Percentiles rank a stretch among this genome's conserved stretches.
phyloP scores from a whole-genome alignment of 64 coral and sea anemone species.

The Pocillopora verrucosa region DNA sequence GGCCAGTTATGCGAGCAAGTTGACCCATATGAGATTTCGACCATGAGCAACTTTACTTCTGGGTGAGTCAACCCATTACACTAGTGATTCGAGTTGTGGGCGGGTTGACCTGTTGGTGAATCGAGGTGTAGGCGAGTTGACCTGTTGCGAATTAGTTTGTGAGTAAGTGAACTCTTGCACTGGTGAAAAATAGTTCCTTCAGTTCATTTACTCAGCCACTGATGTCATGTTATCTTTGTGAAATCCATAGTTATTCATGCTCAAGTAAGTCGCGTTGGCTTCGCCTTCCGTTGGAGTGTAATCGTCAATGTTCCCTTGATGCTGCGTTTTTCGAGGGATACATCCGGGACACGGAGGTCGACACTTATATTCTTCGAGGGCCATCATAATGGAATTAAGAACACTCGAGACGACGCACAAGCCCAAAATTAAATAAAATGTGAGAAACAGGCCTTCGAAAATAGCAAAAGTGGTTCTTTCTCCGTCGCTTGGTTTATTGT shows the following conservation, averaged over 20 bases:
- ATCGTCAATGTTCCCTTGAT: neutral
- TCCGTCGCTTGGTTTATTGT: neutral
- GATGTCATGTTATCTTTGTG: neutral
- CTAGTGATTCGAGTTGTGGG: no score
- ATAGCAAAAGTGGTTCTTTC: neutral
- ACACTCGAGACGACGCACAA: conserved; percentile 49
- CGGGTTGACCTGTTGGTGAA: no score
- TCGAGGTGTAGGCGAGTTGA: no score
- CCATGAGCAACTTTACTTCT: no score
- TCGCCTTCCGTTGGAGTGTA: neutral
- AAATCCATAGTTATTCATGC: neutral
- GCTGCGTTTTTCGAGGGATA: neutral
- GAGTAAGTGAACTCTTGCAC: no score
- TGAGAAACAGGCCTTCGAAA: neutral
- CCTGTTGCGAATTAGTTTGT: no score
- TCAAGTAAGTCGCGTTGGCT: neutral
- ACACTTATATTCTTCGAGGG: conserved; percentile 25
- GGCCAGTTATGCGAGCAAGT: no score
- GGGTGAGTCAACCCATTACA: no score
- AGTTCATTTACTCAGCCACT: neutral
- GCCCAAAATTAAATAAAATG: neutral
- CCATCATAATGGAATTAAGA: conserved; percentile 41
- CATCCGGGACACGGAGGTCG: conserved; percentile 9
- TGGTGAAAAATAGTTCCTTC: neutral
- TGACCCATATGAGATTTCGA: no score